Percentiles rank a stretch among this genome's conserved stretches.
Conservation (phyloP, 2,113 vertebrate species). For the Sphyrna mokarran region DNA sequence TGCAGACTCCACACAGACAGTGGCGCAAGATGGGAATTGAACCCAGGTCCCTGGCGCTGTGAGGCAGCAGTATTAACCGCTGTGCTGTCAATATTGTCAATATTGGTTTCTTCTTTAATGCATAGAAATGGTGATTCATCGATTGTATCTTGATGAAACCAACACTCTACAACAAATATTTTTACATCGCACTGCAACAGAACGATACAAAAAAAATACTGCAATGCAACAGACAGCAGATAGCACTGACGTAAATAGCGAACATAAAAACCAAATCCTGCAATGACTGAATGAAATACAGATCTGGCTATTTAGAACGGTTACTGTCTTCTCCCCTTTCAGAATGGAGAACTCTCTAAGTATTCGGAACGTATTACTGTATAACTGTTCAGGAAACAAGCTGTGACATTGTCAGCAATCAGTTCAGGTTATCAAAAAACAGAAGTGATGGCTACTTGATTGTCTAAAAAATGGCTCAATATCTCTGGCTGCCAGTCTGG, state of each 20-base stretch:
- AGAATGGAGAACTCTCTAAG: slow-evolving; percentile 7
- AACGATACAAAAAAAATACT: not conserved
- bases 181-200: not conserved
- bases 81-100: no score
- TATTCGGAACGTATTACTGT: slow-evolving; percentile 11
- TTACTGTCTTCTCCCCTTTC: not conserved
- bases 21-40: no score
- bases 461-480: slow-evolving; percentile 38
- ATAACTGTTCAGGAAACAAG: slow-evolving; percentile 35
- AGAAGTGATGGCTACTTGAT: slow-evolving; percentile 37
- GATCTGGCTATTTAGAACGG: not conserved
- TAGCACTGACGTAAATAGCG: not conserved
- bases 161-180: not conserved
- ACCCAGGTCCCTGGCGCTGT: no score
- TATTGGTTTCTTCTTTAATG: not conserved
- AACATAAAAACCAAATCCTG: not conserved
- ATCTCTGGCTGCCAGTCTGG: slow-evolving; percentile 29
- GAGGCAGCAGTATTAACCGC: no score
- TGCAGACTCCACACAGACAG: no score
- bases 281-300: not conserved
- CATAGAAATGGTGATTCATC: not conserved
- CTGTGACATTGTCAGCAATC: slow-evolving; percentile 31
- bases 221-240: not conserved
- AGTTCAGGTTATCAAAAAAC: slow-evolving; percentile 32
- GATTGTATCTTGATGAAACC: not conserved